phyloP scores from a whole-genome alignment of 2,888 invertebrate genomes.

The Oscheius sp. region DNA sequence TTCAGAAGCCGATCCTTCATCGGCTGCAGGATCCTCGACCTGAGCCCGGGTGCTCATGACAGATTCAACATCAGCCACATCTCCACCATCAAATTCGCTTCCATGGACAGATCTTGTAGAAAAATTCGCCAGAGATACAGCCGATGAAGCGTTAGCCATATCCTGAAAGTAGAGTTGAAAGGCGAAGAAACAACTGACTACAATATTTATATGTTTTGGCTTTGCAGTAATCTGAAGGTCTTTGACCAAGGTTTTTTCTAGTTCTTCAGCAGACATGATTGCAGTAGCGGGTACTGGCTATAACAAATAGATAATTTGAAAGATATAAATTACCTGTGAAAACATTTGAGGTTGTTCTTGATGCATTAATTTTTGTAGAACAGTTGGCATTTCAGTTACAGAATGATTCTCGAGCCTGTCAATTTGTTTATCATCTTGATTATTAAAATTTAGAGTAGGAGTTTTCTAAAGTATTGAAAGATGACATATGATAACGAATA shows the following conservation, averaged over 20 bases:
- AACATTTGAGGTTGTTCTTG: slow-evolving; percentile 38
- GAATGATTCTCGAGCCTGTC: slow-evolving; percentile 15
- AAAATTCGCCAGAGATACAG: slow-evolving; percentile 47
- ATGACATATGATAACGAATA: background rate
- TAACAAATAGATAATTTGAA: slow-evolving; percentile 1
- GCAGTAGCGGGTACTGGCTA: slow-evolving; percentile 36
- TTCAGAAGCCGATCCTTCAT: slow-evolving; percentile 36
- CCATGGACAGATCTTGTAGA: slow-evolving; percentile 53
- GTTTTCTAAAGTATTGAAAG: background rate
- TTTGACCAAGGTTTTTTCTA: slow-evolving; percentile 49
- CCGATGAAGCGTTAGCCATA: slow-evolving; percentile 53
- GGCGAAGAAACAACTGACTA: background rate
- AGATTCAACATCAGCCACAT: slow-evolving; percentile 28
- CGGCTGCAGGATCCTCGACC: slow-evolving; percentile 35
- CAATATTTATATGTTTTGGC: slow-evolving; percentile 27
- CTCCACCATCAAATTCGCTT: slow-evolving; percentile 36
- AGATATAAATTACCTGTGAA: slow-evolving; percentile 15
- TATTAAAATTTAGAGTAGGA: background rate
- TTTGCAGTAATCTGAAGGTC: slow-evolving; percentile 44
- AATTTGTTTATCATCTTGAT: background rate
- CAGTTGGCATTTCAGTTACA: slow-evolving; percentile 33
- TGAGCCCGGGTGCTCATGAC: slow-evolving; percentile 32
- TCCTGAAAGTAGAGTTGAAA: slow-evolving; percentile 31
- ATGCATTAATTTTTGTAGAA: slow-evolving; percentile 46
- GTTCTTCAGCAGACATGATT: slow-evolving; percentile 44